Base-by-base conservation (phyloP, 2,888 invertebrate species). In the Drosophila demipolita region DNA sequence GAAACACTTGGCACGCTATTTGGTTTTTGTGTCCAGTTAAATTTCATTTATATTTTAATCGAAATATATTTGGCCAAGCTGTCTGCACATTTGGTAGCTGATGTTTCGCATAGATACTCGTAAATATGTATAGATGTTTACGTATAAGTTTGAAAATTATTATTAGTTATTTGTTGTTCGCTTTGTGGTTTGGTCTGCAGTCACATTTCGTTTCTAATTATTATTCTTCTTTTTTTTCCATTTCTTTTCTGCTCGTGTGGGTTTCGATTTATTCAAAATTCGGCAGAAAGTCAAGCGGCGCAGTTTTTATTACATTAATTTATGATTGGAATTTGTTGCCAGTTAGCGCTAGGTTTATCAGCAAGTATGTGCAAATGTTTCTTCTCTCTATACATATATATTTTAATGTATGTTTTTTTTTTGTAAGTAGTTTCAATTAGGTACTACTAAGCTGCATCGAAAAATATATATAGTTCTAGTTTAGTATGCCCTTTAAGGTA, bases 1-100 rank as follows among this genome's bases (percentile, higher is more conserved):
- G 64, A 67, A 61, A 70, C 87, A 72, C 58, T 84, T 88, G 87
- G 83, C 83, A 89, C 69, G 74, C 87, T 66, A 75, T 79, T 73
- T 70, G 74, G 59, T 81, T 79, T 87, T 89, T 66, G 68, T 72
- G 87, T 87, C 89, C 87, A 87, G 87, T 89, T 79, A 77, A 89
- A 85, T 85, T 82, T 87, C 72, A 84, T 84, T 89, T 87, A 77
- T 73, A 82, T 84, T 84, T 84, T 89, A 87, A 85, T 89, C 85
- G 89, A 87, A 85, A 87, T 84, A 80, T 80, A 76, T 79, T 66
- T 65, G 70, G 75, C 64, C 75, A 77, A 66, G 64, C 76, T 71
- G 77, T 78, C 78, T 71, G 66, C 63, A 48, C 66, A 54, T 65
- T 73, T 69, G 52, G 38, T 61, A 63, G 75, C 58, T 71, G 54